Base-by-base conservation (phyloP, 2,888 invertebrate genomes). In the Tetragonisca angustula region DNA sequence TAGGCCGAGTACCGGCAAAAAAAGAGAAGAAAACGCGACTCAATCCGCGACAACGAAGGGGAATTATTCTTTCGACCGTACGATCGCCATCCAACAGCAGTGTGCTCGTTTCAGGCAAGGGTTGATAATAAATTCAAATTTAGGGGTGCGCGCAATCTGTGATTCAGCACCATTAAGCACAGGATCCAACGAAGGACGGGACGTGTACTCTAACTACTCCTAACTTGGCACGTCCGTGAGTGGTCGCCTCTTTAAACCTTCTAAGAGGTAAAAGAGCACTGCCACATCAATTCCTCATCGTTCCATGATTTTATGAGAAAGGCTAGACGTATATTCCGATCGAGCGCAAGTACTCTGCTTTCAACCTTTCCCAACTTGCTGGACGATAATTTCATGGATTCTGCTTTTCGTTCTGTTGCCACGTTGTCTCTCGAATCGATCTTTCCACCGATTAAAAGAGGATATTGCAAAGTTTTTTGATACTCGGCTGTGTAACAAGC, bases 81-180 rank as follows among this genome's bases (percentile, higher is more conserved):
- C 89, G 89, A 90, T 89, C 87, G 87, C 87, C 85, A 90, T 89
- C 89, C 90, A 81, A 75, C 80, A 69, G 74, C 82, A 62, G 64
- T 81, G 87, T 83, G 78, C 83, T 83, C 81, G 78, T 75, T 78
- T 78, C 89, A 88, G 90, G 92, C 92, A 93, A 93, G 93, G 93
- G 93, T 93, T 93, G 92, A 92, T 89, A 90, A 93, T 93, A 93
- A 93, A 93, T 93, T 92, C 87, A 92, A 91, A 93, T 92, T 91
- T 90, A 91, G 91, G 89, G 92, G 90, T 91, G 92, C 90, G 91
- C 92, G 92, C 94, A 94, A 94, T 94, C 94, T 94, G 94, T 94
- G 94, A 94, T 94, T 94, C 94, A 94, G 94, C 94, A 91, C 94
- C 94, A 93, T 94, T 94, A 94, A 94, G 92, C 94, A 93, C 93